Evolutionary conservation across 2,113 vertebrate species (phyloP), one percentile per base, ranked within the genome.

Genomic region (Lipophrys pholis): DNA sequence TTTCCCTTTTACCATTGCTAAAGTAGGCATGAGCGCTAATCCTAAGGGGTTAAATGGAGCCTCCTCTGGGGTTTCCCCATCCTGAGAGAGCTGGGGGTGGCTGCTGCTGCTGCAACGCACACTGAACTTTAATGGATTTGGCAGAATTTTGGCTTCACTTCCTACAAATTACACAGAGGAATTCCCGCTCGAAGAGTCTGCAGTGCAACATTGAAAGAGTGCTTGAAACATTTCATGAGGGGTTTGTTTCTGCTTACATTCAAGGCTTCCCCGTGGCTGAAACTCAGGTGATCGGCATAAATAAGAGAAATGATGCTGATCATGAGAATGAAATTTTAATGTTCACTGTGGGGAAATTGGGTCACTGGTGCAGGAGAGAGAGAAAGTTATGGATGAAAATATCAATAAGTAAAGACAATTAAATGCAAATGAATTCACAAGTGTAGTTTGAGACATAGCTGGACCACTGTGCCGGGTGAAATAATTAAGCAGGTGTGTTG

Each of bases 21-120:
- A 93, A 93, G 90, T 76, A 94, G 88, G 89, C 91, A 93, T 91
- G 88, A 89, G 87, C 65, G 58, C 90, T 94, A 94, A 94, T 94
- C 93, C 92, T 85, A 50, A 66, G 76, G 89, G 93, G 89, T 91
- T 93, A 91, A 92, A 91, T 80, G 81, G 79, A 91, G 82, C 69
- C 80, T 90, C 87, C 85, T 79, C 66, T 89, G 89, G 83, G 91
- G 65, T 80, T 85, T 83, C 67, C 65, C 78, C 66, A 73, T 85
- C 83, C 69, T 89, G 86, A 87, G 88, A 91, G 91, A 91, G 74
- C 83, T 73, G 90, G 83, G 89, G 90, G 89, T 60, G 86, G 86
- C 69, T 82, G 81, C 54, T 85, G 81, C 54, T 72, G 39, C 70
- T 69, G 63, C 43, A 38, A 46, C 12, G 54, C 70, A 77, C 64